Conservation (phyloP, 1,140 invertebrate genomes). For the Pollicipes pollicipes region DNA sequence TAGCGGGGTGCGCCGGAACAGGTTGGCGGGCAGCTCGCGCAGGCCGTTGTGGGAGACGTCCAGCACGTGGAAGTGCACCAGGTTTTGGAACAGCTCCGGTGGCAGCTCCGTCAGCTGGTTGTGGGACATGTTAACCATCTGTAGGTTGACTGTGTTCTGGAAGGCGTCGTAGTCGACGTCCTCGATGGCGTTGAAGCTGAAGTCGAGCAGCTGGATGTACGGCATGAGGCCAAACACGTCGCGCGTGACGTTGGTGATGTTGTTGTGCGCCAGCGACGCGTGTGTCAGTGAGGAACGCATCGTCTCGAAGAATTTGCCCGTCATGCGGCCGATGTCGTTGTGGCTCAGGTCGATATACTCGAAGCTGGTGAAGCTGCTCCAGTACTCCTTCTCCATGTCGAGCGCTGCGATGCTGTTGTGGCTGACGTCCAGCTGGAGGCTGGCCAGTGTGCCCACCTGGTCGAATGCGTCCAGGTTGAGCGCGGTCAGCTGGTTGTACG, state of each 20-base stretch:
- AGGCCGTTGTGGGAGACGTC: constrained; percentile 58
- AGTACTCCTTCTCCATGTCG: constrained; percentile 22
- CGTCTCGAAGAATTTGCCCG: constrained; percentile 57
- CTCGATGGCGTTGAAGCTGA: constrained; percentile 54
- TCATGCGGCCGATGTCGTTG: constrained; percentile 67
- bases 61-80: constrained; percentile 45
- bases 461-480: constrained; percentile 49
- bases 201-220: constrained; percentile 57
- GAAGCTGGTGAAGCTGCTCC: constrained; percentile 24
- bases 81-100: constrained; percentile 49
- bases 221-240: constrained; percentile 62
- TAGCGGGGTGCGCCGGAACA: constrained; percentile 49
- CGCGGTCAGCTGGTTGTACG: constrained; percentile 55
- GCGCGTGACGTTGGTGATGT: constrained; percentile 48
- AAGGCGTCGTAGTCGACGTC: constrained; percentile 67
- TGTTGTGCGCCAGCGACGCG: constrained; percentile 54
- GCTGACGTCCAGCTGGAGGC: constrained; percentile 61
- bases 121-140: constrained; percentile 50
- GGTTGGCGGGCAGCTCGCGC: constrained; percentile 50
- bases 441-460: constrained; percentile 49
- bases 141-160: constrained; percentile 50
- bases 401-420: constrained; percentile 54
- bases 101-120: constrained; percentile 57
- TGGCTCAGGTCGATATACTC: constrained; percentile 56
- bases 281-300: constrained; percentile 60